Conservation (phyloP, 2,888 invertebrate genomes). For the Standfussiana lucernea region DNA sequence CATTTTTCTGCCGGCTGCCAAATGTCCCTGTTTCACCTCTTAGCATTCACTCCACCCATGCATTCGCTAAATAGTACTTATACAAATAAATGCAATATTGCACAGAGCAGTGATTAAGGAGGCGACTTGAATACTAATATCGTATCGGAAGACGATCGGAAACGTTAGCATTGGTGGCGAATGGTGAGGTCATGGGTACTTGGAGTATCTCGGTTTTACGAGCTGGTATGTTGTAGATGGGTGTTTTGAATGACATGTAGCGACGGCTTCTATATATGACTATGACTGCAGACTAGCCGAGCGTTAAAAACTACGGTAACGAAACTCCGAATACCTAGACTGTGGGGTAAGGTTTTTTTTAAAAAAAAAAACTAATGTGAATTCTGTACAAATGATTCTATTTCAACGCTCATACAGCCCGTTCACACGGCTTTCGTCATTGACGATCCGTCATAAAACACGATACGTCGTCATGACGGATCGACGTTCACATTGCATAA, state of each 20-base stretch:
- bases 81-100: conserved; percentile 69
- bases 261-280: background rate
- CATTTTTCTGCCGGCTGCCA: conserved; percentile 11
- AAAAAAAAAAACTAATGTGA: background rate
- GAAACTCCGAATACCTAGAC: too few species aligned
- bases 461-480: too few species aligned
- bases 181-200: conserved; percentile 64
- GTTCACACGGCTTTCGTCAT: too few species aligned
- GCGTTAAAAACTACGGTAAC: background rate
- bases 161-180: conserved; percentile 57
- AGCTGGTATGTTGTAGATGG: background rate
- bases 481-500: too few species aligned
- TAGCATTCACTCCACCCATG: conserved; percentile 62
- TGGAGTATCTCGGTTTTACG: conserved; percentile 7
- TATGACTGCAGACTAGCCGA: background rate
- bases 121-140: conserved; percentile 69
- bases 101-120: conserved; percentile 63
- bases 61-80: conserved; percentile 63
- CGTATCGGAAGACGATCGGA: conserved; percentile 68
- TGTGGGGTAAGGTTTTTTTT: too few species aligned
- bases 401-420: background rate
- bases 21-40: conserved; percentile 57
- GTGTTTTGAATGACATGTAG: conserved; percentile 1
- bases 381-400: background rate
- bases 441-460: too few species aligned